A percentile compares a stretch with the other conserved stretches of the same genome.
Conservation (phyloP, 2,888 invertebrate genomes). For the Taphrorychus bicolor region DNA sequence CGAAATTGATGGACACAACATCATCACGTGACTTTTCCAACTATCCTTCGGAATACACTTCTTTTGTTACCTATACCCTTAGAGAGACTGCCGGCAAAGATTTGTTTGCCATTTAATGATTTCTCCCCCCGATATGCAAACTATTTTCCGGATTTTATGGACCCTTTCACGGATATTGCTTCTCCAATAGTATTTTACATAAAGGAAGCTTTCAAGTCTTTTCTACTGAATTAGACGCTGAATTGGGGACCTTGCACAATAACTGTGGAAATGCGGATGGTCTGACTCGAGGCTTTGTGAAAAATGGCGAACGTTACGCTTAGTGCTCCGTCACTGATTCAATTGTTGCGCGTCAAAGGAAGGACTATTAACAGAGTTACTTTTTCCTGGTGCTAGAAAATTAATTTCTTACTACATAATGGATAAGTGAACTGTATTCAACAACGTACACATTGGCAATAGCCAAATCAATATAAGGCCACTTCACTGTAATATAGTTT, state of each 20-base stretch:
- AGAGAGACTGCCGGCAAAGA: neutral
- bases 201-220: slow-evolving; percentile 22
- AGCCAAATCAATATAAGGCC: too few relatives aligned
- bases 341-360: too few relatives aligned
- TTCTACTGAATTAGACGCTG: neutral
- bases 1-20: too few relatives aligned
- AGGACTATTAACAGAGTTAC: too few relatives aligned
- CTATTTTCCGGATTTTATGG: slow-evolving; percentile 24
- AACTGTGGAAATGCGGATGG: neutral
- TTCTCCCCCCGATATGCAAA: slow-evolving; percentile 9
- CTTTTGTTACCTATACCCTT: neutral
- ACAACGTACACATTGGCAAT: too few relatives aligned
- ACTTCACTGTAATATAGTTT: too few relatives aligned
- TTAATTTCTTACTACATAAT: too few relatives aligned
- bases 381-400: too few relatives aligned
- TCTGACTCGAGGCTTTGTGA: too few relatives aligned
- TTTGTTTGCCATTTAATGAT: slow-evolving; percentile 9
- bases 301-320: neutral
- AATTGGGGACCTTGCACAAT: neutral
- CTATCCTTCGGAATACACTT: neutral
- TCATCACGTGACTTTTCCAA: too few relatives aligned
- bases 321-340: too few relatives aligned
- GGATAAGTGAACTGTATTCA: too few relatives aligned
- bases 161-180: slow-evolving; percentile 22
- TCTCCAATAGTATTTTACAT: slow-evolving; percentile 24